These are phyloP conservation scores for Colistium nudipinnis DNA, from an alignment of 2,113 vertebrate genomes.

Conservation along the genomic window DNA sequence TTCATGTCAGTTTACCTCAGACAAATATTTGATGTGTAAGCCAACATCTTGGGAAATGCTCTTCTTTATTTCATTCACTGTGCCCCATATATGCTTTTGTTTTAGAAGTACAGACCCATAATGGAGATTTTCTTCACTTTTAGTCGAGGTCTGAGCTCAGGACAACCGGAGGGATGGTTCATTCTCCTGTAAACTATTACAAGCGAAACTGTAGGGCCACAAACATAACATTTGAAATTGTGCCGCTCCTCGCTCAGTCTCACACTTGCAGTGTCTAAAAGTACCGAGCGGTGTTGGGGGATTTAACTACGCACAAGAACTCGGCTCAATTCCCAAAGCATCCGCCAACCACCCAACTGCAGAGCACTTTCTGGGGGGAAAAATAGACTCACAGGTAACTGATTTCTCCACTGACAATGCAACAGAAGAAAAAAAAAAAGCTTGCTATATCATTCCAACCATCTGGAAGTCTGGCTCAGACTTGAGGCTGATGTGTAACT, in stretches of 20 bases:
- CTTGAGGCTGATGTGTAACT: conserved; percentile 75
- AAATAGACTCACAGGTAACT: conserved; percentile 71
- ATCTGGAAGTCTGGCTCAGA: conserved; percentile 79
- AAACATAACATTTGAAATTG: conserved; percentile 46
- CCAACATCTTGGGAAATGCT: conserved; percentile 8
- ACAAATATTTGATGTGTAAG: conserved; percentile 31
- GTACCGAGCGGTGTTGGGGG: conserved; percentile 62
- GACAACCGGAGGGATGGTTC: background rate
- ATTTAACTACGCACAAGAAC: conserved; percentile 61
- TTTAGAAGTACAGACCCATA: background rate
- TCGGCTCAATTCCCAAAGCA: conserved; percentile 67
- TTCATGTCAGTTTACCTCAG: conserved; percentile 7
- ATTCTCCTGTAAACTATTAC: conserved; percentile 8
- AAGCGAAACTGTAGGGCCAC: conserved; percentile 12
- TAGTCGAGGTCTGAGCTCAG: background rate
- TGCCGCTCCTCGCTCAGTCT: conserved; percentile 36
- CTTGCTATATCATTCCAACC: conserved; percentile 72
- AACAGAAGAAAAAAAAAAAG: conserved; percentile 72
- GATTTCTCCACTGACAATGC: conserved; percentile 73
- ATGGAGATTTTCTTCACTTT: conserved; percentile 22
- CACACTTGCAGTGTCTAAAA: conserved; percentile 50
- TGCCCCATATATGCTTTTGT: background rate
- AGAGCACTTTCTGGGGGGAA: conserved; percentile 65
- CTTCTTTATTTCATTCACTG: background rate
- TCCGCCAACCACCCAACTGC: conserved; percentile 63